Evolutionary conservation across 2,113 vertebrate species (phyloP).

Genomic region (Panthera leo): DNA sequence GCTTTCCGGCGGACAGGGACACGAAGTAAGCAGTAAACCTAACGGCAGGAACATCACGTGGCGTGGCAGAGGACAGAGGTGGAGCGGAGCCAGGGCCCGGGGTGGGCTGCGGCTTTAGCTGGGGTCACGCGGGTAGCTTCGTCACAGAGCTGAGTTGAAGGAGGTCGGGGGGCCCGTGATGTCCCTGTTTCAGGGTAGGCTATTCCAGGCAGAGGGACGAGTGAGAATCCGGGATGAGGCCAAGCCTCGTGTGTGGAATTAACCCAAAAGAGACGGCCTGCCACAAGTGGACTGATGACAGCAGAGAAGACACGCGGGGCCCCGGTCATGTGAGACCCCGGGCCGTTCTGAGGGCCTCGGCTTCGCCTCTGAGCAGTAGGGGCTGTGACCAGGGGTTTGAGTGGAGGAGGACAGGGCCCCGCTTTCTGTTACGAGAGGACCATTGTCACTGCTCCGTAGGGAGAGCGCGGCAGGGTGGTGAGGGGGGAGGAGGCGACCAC

Average conservation of each 20-base stretch:
- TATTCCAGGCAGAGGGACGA: neutral
- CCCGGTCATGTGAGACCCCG: rapidly evolving
- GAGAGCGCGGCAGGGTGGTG: neutral
- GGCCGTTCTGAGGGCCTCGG: neutral
- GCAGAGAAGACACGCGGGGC: neutral
- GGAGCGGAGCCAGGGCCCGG: too few species aligned
- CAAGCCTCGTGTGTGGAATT: neutral
- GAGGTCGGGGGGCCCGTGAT: rapidly evolving
- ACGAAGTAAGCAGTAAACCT: rapidly evolving
- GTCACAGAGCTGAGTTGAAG: neutral
- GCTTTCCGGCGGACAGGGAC: neutral
- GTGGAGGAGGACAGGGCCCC: neutral
- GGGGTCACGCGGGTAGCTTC: neutral
- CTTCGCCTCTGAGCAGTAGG: neutral
- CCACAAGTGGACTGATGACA: neutral
- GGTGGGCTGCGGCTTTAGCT: rapidly evolving
- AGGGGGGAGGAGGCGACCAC: neutral
- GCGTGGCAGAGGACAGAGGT: neutral
- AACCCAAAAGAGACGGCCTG: neutral
- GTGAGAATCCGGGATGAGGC: too few species aligned
- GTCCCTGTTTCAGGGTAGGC: neutral
- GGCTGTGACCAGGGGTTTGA: too few species aligned
- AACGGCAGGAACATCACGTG: neutral
- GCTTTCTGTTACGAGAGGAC: neutral
- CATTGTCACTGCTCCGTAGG: neutral